Base-by-base conservation (phyloP, 2,797 vertebrate species). In the Eulemur albifrons region DNA sequence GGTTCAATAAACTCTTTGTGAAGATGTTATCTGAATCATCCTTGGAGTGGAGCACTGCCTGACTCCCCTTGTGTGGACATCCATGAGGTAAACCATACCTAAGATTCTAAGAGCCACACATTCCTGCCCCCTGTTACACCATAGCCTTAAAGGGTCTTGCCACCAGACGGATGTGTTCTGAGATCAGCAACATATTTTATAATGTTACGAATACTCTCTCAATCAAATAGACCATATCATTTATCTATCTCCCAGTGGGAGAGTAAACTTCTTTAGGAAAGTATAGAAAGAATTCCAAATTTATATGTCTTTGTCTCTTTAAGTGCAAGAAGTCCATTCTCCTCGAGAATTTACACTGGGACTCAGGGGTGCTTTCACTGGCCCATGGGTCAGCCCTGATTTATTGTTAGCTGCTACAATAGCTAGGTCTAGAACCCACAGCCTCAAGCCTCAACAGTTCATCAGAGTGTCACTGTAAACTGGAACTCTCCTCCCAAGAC, bases 231-330 rank as follows among this genome's bases (percentile, higher is more conserved):
- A 87, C 50, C n/a, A 67, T 50, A 75, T 32, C 59, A 73, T 76
- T 82, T 92, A 35, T 18, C 43, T 69, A 40, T 35, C 48, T 50
- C 30, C 35, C 32, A 81, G 38, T 45, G 38, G 72, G 65, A 80
- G 0, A 45, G 25, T 54, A 54, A 85, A 81, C 23, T 84, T 77
- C 54, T 21, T 77, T 17, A 83, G 40, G 48, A 83, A 95, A 70
- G 13, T 45, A 52, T 63, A 63, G 54, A 92, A 92, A 88, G n/a
- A 95, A 92, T 76, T 90, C 23, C 72, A 70, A 63, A 89, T 57
- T 35, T 63, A n/a, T 13, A 2, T n/a, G 40, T 59, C 5, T 84
- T 7, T 38, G 61, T 35, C 23, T 89, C 35, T 65, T 52, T 54
- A 89, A n/a, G 15, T 21, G 5, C 61, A 45, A 2, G 9, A 89